Conservation (phyloP, 2,113 vertebrate species). For the Pterophyllum scalare region DNA sequence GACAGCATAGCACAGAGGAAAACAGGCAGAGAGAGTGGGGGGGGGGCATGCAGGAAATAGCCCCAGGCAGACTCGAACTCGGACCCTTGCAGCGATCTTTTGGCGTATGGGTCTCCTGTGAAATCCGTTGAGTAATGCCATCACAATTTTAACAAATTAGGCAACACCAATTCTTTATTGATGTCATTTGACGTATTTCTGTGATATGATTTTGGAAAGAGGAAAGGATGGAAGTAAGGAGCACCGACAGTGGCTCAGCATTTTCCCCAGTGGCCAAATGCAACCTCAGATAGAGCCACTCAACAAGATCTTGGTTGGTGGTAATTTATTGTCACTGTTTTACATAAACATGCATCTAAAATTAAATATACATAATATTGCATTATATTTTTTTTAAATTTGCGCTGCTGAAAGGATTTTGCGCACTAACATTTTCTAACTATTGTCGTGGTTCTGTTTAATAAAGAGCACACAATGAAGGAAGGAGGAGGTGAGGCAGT, state of each 20-base stretch:
- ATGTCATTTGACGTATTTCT: neutral
- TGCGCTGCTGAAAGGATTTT: neutral
- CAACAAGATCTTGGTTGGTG: neutral
- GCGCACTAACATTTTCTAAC: neutral
- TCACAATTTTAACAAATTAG: neutral
- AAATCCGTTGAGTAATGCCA: neutral
- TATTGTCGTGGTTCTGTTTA: neutral
- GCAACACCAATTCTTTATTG: neutral
- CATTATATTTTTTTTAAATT: neutral
- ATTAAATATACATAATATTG: neutral
- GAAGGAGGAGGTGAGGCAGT: neutral
- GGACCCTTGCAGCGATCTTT: neutral
- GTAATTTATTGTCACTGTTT: neutral
- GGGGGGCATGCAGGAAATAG: neutral
- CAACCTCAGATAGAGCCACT: neutral
- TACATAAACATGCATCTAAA: neutral
- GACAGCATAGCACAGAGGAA: neutral
- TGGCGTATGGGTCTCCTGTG: neutral
- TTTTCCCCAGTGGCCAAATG: neutral
- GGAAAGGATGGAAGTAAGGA: neutral
- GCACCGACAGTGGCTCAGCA: fast-evolving
- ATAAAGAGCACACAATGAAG: neutral
- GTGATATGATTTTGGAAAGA: neutral
- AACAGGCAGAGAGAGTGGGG: neutral
- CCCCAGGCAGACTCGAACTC: fast-evolving